A percentile compares a stretch with the other conserved stretches of the same genome.
Conservation (phyloP, 2,888 invertebrate genomes). For the Allygus modestus region DNA sequence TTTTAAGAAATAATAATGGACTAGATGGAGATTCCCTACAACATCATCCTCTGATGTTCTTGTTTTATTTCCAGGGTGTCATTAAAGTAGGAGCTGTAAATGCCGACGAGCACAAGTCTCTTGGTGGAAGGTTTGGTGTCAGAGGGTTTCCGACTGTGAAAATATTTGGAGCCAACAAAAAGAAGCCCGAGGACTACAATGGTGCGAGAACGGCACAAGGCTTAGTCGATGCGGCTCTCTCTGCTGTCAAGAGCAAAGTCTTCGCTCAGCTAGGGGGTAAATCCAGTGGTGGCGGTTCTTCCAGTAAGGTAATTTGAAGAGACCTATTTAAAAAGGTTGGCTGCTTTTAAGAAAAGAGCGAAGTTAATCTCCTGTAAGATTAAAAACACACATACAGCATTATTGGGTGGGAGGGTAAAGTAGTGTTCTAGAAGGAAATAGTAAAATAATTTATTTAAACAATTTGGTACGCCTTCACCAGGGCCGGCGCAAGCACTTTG, state of each 20-base stretch:
- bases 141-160: constrained; percentile 98
- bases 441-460: no score
- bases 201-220: constrained; percentile 91
- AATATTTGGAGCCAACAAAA: constrained; percentile 92
- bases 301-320: constrained; percentile 60
- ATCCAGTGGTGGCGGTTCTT: constrained; percentile 69
- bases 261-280: constrained; percentile 83
- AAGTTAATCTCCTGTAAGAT: no score
- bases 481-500: no score
- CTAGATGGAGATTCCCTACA: no score
- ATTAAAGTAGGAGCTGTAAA: constrained; percentile 97
- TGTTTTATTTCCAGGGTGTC: constrained; percentile 82
- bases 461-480: no score
- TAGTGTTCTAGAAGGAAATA: no score
- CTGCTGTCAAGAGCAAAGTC: constrained; percentile 86
- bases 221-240: constrained; percentile 91
- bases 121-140: constrained; percentile 89
- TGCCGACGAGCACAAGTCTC: constrained; percentile 91
- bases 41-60: not conserved
- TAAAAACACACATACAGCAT: no score
- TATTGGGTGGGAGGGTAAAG: no score
- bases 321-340: no score
- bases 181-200: constrained; percentile 89
- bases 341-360: not conserved
- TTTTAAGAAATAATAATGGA: no score